Evolutionary conservation across 1,140 invertebrate genomes (phyloP), one percentile per base, ranked within the genome.

Genomic region (Tribolium madens): DNA sequence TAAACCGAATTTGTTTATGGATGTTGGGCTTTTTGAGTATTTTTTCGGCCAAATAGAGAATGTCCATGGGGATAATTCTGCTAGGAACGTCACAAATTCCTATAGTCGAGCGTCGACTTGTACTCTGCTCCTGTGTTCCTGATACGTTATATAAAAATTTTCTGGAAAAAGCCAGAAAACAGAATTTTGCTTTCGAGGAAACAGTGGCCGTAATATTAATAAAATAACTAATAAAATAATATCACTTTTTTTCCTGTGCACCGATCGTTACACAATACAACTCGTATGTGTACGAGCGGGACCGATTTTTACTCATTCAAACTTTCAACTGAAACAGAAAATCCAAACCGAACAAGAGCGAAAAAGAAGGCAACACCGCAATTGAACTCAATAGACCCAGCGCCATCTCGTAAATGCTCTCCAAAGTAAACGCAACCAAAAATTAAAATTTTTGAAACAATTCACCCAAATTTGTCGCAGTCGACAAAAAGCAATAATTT

Each of bases 131-230:
- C 77, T 85, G 77, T 78, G 79, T 50, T 80, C 84, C 84, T 84
- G 84, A 70, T 84, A 85, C 83, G 79, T 85, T 85, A 85, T 85
- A 85, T 85, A 85, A 85, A 84, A 84, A 83, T 84, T 85, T 85
- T 84, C 81, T 83, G 80, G 83, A 85, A 85, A 85, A 85, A 84
- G 83, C 81, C 75, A 77, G 81, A 85, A 85, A 85, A 84, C 75
- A 81, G 80, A 83, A 82, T 78, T 77, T 73, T 64, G 72, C 76
- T 80, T 83, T 81, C 72, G 78, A 76, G 82, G 83, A 84, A 83
- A 83, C 78, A 42, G 53, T 77, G 64, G 60, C 14, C 10, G 76
- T 69, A 81, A 83, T 81, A 81, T 84, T 84, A 82, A 83, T 84
- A 84, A 84, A 80, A 84, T 83, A 84, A 84, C 82, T 84, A 84